phyloP scores from a whole-genome alignment of 2,113 vertebrate species.

The Empidonax alnorum region DNA sequence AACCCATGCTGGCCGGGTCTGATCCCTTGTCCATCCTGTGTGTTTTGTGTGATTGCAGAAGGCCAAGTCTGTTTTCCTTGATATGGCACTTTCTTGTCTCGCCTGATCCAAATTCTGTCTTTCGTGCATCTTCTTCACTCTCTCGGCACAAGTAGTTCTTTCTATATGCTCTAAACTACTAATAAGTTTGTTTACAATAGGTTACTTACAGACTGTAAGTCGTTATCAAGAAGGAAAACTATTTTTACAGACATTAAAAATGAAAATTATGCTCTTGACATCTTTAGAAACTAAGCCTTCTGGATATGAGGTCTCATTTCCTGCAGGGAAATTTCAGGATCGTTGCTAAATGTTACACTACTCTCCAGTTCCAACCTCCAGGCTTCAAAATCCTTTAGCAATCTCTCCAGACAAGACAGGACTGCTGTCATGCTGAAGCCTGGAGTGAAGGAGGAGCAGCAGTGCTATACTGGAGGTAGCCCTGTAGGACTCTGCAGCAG shows the following conservation, averaged over 20 bases:
- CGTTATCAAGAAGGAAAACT: not conserved
- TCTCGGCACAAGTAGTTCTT: not conserved
- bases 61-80: not conserved
- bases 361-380: not conserved
- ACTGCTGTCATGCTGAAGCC: not conserved
- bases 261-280: not conserved
- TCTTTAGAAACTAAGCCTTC: not conserved
- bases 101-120: not conserved
- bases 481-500: not conserved
- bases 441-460: not conserved
- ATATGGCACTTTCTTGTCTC: not conserved
- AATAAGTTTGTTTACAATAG: not conserved
- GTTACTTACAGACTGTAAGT: not conserved
- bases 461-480: not conserved
- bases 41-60: not conserved
- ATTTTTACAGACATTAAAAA: conserved; percentile 12
- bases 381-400: not conserved
- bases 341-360: not conserved
- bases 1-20: no score
- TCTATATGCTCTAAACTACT: not conserved
- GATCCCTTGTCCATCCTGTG: no score
- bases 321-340: not conserved
- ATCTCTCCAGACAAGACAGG: not conserved
- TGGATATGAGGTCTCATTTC: not conserved
- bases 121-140: not conserved